A percentile compares a stretch with the other conserved stretches of the same genome.
phyloP scores from a whole-genome alignment of 2,797 vertebrate genomes.

The Synaphobranchus kaupii region DNA sequence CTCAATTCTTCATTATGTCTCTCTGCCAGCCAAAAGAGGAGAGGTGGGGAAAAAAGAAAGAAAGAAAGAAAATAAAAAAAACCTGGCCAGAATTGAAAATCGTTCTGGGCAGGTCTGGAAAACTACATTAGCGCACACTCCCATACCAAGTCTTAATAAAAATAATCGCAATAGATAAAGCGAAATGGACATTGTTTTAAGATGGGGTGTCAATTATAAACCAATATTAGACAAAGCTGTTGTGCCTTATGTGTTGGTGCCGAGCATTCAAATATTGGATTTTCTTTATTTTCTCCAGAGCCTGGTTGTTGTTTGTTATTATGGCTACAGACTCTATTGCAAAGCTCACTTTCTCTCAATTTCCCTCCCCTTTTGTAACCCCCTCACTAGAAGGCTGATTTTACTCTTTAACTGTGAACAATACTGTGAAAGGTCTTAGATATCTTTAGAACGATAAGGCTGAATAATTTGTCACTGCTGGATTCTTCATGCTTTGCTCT shows the following conservation, averaged over 20 bases:
- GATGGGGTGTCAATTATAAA: constrained; percentile 25
- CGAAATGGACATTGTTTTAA: constrained; percentile 24
- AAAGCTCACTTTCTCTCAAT: not conserved
- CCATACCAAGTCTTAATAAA: not conserved
- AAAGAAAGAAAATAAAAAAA: not conserved
- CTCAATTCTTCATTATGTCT: constrained; percentile 52
- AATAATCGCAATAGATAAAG: constrained; percentile 21
- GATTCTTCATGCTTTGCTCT: constrained; percentile 42
- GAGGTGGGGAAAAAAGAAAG: constrained; percentile 1
- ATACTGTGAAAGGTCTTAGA: constrained; percentile 23
- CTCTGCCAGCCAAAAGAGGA: constrained; percentile 27
- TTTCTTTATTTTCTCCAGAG: constrained; percentile 57
- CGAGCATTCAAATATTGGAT: constrained; percentile 33
- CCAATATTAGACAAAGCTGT: constrained; percentile 7
- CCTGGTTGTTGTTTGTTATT: constrained; percentile 63
- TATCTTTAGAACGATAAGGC: constrained; percentile 43
- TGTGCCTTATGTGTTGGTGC: not conserved
- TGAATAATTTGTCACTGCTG: constrained; percentile 46
- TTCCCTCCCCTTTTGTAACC: constrained; percentile 9
- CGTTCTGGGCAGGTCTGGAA: constrained; percentile 15
- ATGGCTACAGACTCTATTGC: constrained; percentile 20
- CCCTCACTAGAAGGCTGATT: constrained; percentile 18
- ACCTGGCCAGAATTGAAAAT: constrained; percentile 18
- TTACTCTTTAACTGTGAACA: constrained; percentile 30
- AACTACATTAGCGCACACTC: constrained; percentile 17